These are phyloP conservation scores for Etia nguti DNA, from an alignment of 2,113 vertebrate genomes.

Conservation along the genomic window DNA sequence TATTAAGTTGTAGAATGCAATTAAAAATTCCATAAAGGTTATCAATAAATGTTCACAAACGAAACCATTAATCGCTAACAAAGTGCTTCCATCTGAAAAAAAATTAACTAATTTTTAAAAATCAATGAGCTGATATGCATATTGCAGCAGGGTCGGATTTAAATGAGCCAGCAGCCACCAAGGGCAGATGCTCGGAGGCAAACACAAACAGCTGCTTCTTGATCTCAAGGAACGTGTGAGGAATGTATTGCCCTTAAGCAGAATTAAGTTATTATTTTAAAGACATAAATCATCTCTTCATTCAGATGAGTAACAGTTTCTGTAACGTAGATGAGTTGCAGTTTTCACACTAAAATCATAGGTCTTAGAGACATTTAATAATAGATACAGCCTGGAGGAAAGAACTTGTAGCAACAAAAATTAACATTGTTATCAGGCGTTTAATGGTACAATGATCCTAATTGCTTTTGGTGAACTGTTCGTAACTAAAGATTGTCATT, in stretches of 20 bases:
- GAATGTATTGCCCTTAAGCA: slow-evolving; percentile 26
- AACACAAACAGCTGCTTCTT: slow-evolving; percentile 53
- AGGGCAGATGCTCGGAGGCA: slow-evolving; percentile 39
- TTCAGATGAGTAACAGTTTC: neutral
- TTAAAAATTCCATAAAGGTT: neutral
- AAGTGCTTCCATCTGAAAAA: neutral
- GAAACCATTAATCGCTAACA: neutral
- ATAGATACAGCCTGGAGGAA: neutral
- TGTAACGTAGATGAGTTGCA: neutral
- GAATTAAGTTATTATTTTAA: slow-evolving; percentile 2
- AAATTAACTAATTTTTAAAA: neutral
- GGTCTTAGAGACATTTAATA: too few species aligned
- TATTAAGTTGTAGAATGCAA: neutral
- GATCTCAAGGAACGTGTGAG: slow-evolving; percentile 10
- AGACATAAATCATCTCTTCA: slow-evolving; percentile 40
- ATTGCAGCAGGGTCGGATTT: neutral
- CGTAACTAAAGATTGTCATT: neutral
- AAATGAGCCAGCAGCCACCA: neutral
- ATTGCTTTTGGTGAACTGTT: neutral
- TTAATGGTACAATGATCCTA: neutral
- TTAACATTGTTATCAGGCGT: neutral
- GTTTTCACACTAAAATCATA: neutral
- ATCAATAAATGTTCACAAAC: neutral
- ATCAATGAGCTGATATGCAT: neutral
- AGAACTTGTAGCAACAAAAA: neutral